These are phyloP conservation scores for Todiramphus saurophagus DNA, from an alignment of 2,113 vertebrate genomes.

Conservation along the genomic window DNA sequence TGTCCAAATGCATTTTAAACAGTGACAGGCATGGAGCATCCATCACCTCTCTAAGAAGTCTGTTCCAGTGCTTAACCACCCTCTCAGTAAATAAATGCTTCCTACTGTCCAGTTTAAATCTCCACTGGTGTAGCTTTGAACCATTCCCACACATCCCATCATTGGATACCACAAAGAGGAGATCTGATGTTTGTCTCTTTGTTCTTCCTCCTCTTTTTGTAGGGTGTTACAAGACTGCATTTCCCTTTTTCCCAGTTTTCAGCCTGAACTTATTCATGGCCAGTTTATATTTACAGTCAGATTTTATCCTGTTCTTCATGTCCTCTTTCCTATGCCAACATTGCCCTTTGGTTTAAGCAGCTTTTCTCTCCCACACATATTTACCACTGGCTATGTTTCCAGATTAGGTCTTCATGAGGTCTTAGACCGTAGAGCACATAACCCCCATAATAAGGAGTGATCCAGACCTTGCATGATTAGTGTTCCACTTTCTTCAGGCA, in stretches of 20 bases:
- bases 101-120: not conserved
- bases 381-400: not conserved
- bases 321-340: not conserved
- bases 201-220: not conserved
- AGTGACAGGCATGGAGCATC: not conserved
- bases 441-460: not conserved
- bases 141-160: not conserved
- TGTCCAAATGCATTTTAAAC: not conserved
- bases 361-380: not conserved
- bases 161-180: not conserved
- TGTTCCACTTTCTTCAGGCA: not conserved
- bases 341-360: not conserved
- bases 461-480: not conserved
- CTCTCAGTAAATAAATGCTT: not conserved
- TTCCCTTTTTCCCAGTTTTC: not conserved
- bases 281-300: not conserved
- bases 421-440: not conserved
- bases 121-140: not conserved
- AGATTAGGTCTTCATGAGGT: not conserved
- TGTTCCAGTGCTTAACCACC: not conserved
- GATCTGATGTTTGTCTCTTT: not conserved
- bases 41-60: not conserved
- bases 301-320: not conserved
- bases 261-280: not conserved
- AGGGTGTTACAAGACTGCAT: not conserved